A percentile compares a stretch with the other conserved stretches of the same genome.
phyloP scores from a whole-genome alignment of 2,888 invertebrate species.

The Palloptera scutellata region DNA sequence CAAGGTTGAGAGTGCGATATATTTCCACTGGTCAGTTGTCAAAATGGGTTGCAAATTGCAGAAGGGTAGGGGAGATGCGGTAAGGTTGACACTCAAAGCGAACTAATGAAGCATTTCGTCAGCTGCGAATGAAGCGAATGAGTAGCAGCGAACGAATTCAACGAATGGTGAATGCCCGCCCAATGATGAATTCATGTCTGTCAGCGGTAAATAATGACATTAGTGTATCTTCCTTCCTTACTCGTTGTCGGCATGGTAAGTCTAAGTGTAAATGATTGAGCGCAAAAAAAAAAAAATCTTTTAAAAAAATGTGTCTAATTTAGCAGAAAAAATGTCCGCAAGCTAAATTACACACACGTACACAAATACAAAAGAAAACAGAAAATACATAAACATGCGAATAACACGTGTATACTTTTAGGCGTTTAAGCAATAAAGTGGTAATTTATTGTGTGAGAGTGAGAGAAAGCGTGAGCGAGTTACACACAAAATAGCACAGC shows the following conservation, averaged over 20 bases:
- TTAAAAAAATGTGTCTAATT: constrained; percentile 22
- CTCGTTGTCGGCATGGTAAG: not conserved
- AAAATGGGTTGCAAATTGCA: no score
- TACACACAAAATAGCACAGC: no score
- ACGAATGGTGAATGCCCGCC: not conserved
- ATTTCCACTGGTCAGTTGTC: no score
- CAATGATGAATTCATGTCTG: constrained; percentile 20
- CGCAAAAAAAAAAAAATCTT: constrained; percentile 11
- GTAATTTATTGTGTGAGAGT: no score
- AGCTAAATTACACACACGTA: not conserved
- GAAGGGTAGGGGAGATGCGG: no score
- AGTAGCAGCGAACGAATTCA: no score
- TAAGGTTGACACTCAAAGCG: no score
- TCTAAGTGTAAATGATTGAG: not conserved
- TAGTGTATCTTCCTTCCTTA: not conserved
- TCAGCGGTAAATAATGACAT: constrained; percentile 28
- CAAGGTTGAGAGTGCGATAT: no score
- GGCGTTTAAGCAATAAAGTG: not conserved
- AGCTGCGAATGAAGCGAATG: no score
- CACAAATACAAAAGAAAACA: not conserved
- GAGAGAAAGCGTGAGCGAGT: no score
- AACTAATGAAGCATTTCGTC: no score
- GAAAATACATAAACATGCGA: not conserved
- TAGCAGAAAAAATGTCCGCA: constrained; percentile 21
- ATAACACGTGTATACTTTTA: constrained; percentile 12